phyloP scores from a whole-genome alignment of 1,140 invertebrate species.

The Phortica variegata region DNA sequence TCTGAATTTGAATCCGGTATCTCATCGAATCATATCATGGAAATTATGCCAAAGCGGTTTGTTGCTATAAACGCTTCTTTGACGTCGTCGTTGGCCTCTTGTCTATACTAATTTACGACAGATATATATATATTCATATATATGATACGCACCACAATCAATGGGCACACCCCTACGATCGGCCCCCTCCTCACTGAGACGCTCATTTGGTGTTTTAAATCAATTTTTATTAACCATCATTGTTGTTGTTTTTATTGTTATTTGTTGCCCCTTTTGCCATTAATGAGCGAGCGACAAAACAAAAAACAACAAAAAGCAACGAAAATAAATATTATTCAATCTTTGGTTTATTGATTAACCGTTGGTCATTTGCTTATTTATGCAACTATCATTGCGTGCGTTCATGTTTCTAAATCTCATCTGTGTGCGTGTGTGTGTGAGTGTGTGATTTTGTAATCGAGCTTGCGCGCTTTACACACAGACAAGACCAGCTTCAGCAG shows the following conservation, averaged over 20 bases:
- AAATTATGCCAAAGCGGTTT: slow-evolving; percentile 31
- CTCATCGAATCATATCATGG: slow-evolving; percentile 15
- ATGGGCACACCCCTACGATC: neutral
- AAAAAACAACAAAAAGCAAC: no score
- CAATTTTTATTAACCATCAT: slow-evolving; percentile 9
- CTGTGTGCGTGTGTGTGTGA: no score
- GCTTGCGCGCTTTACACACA: no score
- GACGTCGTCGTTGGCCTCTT: slow-evolving; percentile 2
- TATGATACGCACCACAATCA: no score
- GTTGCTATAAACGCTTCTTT: neutral
- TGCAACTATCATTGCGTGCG: slow-evolving; percentile 44
- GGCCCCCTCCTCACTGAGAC: neutral
- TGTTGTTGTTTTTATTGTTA: slow-evolving; percentile 9
- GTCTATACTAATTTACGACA: no score
- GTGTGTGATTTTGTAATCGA: no score
- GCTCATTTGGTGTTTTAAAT: slow-evolving; percentile 19
- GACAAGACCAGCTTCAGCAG: no score
- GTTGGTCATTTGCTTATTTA: slow-evolving; percentile 51
- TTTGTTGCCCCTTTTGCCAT: slow-evolving; percentile 5
- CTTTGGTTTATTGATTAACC: slow-evolving; percentile 48
- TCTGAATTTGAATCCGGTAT: no score
- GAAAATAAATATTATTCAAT: slow-evolving; percentile 39
- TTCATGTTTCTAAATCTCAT: no score
- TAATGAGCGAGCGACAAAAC: slow-evolving; percentile 2
- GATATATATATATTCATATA: no score